These are phyloP conservation scores for Bombyx huttoni DNA, from an alignment of 2,888 invertebrate species.

Conservation along the genomic window DNA sequence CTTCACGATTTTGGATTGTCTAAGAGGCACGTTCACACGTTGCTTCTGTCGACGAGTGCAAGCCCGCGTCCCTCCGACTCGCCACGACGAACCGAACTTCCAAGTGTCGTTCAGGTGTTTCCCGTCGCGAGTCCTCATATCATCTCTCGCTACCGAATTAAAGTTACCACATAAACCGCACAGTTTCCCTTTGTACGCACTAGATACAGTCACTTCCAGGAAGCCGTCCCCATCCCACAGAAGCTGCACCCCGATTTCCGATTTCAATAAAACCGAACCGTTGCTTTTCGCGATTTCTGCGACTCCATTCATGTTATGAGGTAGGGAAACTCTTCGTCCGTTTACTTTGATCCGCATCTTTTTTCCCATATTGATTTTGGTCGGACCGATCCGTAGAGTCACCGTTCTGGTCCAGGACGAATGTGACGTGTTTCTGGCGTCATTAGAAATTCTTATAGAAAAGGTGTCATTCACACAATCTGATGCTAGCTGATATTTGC, in stretches of 20 bases:
- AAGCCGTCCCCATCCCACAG: conserved; percentile 96
- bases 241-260: conserved; percentile 84
- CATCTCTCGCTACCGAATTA: conserved; percentile 89
- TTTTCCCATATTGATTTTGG: conserved; percentile 89
- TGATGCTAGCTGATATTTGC: conserved; percentile 90
- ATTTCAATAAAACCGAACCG: conserved; percentile 77
- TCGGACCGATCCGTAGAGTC: conserved; percentile 80
- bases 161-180: conserved; percentile 97
- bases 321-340: conserved; percentile 80
- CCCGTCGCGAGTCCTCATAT: conserved; percentile 81
- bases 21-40: conserved; percentile 53
- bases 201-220: conserved; percentile 86
- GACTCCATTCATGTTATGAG: conserved; percentile 72
- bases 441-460: conserved; percentile 91
- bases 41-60: conserved; percentile 75
- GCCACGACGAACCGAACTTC: conserved; percentile 92
- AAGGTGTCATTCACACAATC: conserved; percentile 87
- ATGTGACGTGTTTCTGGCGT: conserved; percentile 82
- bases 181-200: conserved; percentile 79
- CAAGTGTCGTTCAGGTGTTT: conserved; percentile 75
- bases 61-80: conserved; percentile 84
- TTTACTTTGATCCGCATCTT: conserved; percentile 90
- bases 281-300: conserved; percentile 77
- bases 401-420: conserved; percentile 95
- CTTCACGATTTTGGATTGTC: conserved; percentile 57